These are phyloP conservation scores for Minunthozetes semirufus DNA, from an alignment of 2,888 invertebrate genomes.

Conservation along the genomic window DNA sequence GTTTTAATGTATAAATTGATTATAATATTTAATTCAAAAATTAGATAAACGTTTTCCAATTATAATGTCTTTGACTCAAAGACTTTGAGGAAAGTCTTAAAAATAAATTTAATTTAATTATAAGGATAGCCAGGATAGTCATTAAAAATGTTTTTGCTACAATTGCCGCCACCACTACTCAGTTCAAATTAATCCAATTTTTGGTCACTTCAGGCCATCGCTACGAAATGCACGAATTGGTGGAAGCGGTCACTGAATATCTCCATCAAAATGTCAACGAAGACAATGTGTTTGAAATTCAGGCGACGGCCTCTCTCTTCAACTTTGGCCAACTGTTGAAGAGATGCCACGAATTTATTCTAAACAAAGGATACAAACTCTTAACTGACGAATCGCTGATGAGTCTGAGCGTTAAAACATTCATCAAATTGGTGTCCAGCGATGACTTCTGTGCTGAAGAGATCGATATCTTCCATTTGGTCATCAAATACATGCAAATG, in stretches of 20 bases:
- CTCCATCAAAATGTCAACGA: neutral
- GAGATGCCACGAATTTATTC: neutral
- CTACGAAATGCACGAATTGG: slow-evolving; percentile 17
- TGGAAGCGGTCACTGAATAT: neutral
- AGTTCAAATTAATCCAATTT: neutral
- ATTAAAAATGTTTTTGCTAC: too few species aligned
- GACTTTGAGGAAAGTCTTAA: too few species aligned
- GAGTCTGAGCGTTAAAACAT: neutral
- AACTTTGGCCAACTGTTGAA: neutral
- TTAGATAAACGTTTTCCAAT: too few species aligned
- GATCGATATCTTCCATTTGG: slow-evolving; percentile 11
- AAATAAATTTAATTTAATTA: too few species aligned
- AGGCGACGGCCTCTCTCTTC: neutral
- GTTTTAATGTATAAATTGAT: too few species aligned
- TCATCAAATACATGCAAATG: slow-evolving; percentile 16
- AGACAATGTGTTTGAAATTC: neutral
- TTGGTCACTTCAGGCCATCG: neutral
- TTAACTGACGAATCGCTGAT: neutral
- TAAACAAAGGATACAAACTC: neutral
- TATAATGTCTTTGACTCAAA: too few species aligned
- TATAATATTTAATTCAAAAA: too few species aligned
- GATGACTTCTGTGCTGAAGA: slow-evolving; percentile 24
- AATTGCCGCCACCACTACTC: too few species aligned
- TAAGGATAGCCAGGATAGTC: too few species aligned
- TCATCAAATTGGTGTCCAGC: neutral